Evolutionary conservation across 2,113 vertebrate genomes (phyloP).

Genomic region (Psilopsiagon aurifrons): DNA sequence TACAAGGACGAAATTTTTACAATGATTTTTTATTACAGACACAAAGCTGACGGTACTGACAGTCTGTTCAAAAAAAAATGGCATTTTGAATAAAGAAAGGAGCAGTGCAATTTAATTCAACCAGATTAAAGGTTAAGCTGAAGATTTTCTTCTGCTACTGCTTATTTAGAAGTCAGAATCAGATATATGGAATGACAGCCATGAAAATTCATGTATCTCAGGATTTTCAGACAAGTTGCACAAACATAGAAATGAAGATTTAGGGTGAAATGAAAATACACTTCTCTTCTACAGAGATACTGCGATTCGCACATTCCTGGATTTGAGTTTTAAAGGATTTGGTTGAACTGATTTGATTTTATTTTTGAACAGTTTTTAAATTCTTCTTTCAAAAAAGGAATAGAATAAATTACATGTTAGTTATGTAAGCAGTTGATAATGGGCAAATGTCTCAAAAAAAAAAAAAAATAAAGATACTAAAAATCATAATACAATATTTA

Average conservation of each 20-base stretch:
- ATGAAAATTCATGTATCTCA: background rate
- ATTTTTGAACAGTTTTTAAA: background rate
- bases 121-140: background rate
- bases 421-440: background rate
- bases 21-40: background rate
- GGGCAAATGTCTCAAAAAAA: background rate
- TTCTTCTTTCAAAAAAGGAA: background rate
- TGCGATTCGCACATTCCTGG: background rate
- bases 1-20: background rate
- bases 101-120: background rate
- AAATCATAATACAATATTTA: background rate
- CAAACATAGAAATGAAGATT: conserved; percentile 12
- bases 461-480: background rate
- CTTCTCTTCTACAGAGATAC: background rate
- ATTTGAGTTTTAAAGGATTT: background rate
- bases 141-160: background rate
- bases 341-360: background rate
- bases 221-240: conserved; percentile 4
- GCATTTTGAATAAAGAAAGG: background rate
- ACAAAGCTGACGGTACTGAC: background rate
- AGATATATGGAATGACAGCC: background rate
- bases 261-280: background rate
- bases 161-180: conserved; percentile 1
- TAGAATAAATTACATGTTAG: background rate
- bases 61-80: background rate